Evolutionary conservation across 2,888 invertebrate species (phyloP), one percentile per base, ranked within the genome.

Genomic region (Hirtodrosophila duncani): DNA sequence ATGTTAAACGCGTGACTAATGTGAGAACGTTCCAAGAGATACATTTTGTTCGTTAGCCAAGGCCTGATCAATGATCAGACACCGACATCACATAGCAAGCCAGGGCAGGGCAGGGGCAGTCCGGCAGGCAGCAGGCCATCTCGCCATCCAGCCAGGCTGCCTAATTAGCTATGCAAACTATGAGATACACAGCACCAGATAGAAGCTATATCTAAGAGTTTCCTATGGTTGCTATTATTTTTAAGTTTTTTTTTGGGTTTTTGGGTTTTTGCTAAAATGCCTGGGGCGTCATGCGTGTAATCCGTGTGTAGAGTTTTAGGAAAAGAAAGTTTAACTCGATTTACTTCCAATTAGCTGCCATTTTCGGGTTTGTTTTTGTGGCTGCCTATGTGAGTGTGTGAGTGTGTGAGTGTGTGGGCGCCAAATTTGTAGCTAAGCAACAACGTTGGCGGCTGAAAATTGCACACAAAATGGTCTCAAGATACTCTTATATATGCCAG

Each of bases 1-100:
- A 77, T 77, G 81, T 80, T 79, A 80, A 81, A 66, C 72, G 82
- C 82, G 82, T 77, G 77, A 82, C 81, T 77, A 77, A 77, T 81
- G 77, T 77, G 77, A 77, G 77, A 77, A 77, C 81, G 79, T 75
- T 67, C 61, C 77, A 52, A 10, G 37, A 64, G 64, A 64, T 75
- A 74, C 71, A 80, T 71, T 78, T 52, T 42, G 67, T 72, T 68
- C 78, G 74, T 70, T 77, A 68, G 70, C 49, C 43, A 37, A 52
- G 61, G 46, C 65, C 63, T 70, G 69, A 70, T 70, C 69, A 70
- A 70, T 78, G 69, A 70, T 78, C 50, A 31, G 13, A 31, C 52
- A 51, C 50, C 50, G 50, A 52, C 50, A 51, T 34, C 34, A 20
- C 29, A 41, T 21, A 21, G n/a, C 31, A 33, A n/a, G n/a, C n/a